A percentile compares a stretch with the other conserved stretches of the same genome.
Evolutionary conservation across 1,140 invertebrate species (phyloP).

Genomic region (Hyposmocoma kahamanoa): DNA sequence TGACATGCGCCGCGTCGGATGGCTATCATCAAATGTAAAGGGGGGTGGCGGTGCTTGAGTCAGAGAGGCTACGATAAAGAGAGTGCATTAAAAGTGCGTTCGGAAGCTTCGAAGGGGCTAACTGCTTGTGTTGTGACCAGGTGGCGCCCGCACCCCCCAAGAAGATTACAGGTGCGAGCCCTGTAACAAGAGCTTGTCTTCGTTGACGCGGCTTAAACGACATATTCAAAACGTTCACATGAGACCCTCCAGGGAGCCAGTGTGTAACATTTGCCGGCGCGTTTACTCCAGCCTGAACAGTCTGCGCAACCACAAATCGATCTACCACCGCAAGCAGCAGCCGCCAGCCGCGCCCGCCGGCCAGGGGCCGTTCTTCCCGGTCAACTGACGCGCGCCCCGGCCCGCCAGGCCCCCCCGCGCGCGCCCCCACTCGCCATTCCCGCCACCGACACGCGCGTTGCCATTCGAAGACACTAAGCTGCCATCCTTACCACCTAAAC

Average conservation of each 20-base stretch:
- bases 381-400: slow-evolving; percentile 62
- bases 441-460: slow-evolving; percentile 37
- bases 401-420: slow-evolving; percentile 34
- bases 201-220: slow-evolving; percentile 86
- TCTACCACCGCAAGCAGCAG: slow-evolving; percentile 85
- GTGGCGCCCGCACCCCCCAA: slow-evolving; percentile 74
- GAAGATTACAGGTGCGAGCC: slow-evolving; percentile 90
- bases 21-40: slow-evolving; percentile 52
- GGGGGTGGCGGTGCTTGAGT: slow-evolving; percentile 68
- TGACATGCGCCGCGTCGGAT: slow-evolving; percentile 53
- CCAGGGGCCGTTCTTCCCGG: slow-evolving; percentile 68
- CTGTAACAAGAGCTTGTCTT: slow-evolving; percentile 90
- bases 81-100: slow-evolving; percentile 71
- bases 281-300: slow-evolving; percentile 91
- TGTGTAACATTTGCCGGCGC: slow-evolving; percentile 91
- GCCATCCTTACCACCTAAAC: slow-evolving; percentile 63
- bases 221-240: slow-evolving; percentile 92
- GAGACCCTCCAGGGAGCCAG: slow-evolving; percentile 87
- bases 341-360: slow-evolving; percentile 41
- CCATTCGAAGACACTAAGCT: slow-evolving; percentile 59
- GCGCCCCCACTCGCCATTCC: slow-evolving; percentile 12
- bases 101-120: slow-evolving; percentile 70
- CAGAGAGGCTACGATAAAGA: slow-evolving; percentile 60
- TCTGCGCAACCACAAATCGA: slow-evolving; percentile 90
- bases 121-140: slow-evolving; percentile 72